Conservation (phyloP, 2,797 vertebrate genomes). For the Hypotaenidia okinawae region DNA sequence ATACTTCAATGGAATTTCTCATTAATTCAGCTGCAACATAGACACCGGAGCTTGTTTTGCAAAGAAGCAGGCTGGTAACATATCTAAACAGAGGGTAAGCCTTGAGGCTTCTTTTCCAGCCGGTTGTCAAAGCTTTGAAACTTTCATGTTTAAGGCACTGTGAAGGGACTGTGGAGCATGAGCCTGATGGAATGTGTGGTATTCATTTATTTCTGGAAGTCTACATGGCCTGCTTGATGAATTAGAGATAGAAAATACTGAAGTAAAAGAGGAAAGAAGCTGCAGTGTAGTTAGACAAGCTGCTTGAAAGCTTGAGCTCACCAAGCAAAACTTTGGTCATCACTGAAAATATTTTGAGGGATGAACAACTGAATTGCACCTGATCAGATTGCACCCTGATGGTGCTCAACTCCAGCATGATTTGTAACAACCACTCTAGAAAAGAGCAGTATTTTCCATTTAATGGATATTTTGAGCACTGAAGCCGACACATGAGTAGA, state of each 20-base stretch:
- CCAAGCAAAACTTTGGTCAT: not conserved
- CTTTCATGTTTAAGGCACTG: not conserved
- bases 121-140: slow-evolving; percentile 30
- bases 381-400: not conserved
- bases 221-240: not conserved
- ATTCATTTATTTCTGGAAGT: slow-evolving; percentile 23
- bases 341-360: not conserved
- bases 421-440: not conserved
- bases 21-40: not conserved
- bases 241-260: not conserved
- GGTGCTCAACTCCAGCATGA: not conserved
- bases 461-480: not conserved
- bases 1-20: not conserved
- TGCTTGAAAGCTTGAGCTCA: not conserved
- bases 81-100: not conserved
- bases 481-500: not conserved
- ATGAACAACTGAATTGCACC: not conserved
- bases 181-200: not conserved
- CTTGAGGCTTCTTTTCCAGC: slow-evolving; percentile 31
- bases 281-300: not conserved
- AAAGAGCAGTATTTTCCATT: not conserved
- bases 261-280: not conserved
- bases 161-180: not conserved
- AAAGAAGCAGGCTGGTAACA: slow-evolving; percentile 5
- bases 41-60: slow-evolving; percentile 21